phyloP scores from a whole-genome alignment of 2,888 invertebrate genomes.

The Lamellibrachia columna region DNA sequence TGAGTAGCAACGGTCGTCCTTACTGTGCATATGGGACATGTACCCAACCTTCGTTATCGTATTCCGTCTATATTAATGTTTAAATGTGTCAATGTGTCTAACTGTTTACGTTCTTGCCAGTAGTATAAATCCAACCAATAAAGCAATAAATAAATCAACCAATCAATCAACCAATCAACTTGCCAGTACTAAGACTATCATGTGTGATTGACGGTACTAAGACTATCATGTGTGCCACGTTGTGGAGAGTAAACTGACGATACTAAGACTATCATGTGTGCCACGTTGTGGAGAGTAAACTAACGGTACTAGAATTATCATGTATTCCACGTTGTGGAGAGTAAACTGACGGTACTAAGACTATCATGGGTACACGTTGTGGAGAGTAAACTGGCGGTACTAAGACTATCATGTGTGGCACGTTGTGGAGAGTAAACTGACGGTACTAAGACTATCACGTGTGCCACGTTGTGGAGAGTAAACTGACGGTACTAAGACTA shows the following conservation, averaged over 20 bases:
- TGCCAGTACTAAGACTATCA: background rate
- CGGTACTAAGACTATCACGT: background rate
- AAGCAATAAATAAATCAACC: background rate
- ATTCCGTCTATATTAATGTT: background rate
- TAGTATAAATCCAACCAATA: too few relatives aligned
- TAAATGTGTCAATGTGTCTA: too few relatives aligned
- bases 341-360: background rate
- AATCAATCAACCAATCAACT: background rate
- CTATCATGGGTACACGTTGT: background rate
- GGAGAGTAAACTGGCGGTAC: background rate
- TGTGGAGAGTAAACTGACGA: background rate
- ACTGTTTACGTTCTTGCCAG: too few relatives aligned
- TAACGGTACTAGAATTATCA: background rate
- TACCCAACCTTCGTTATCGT: background rate
- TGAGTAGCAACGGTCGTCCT: conserved; percentile 1
- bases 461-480: background rate
- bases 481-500: background rate
- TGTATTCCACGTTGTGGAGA: background rate
- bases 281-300: background rate
- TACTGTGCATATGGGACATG: background rate
- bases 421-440: background rate
- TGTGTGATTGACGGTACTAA: background rate
- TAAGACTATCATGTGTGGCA: background rate
- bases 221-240: background rate
- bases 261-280: background rate